Percentiles rank a stretch among this genome's conserved stretches.
Conservation (phyloP, 1,140 invertebrate species). For the Heliconius hewitsoni region DNA sequence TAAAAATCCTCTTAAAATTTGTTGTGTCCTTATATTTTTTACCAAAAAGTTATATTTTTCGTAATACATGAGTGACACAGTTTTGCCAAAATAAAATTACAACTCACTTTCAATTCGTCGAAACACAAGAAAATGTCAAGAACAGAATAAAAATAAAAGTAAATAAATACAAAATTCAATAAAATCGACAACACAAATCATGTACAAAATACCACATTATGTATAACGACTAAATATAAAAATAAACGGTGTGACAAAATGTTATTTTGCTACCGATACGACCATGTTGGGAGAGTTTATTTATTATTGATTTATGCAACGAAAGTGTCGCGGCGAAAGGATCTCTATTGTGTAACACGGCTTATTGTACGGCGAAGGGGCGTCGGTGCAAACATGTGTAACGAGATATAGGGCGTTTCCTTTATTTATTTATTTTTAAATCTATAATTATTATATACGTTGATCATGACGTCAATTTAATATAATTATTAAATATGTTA, state of each 20-base stretch:
- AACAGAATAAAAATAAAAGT: not conserved
- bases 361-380: constrained; percentile 21
- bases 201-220: not conserved
- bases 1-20: too few relatives aligned
- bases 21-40: too few relatives aligned
- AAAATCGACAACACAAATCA: not conserved
- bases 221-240: not conserved
- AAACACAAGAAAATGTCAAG: not conserved
- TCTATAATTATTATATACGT: not conserved
- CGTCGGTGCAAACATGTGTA: constrained; percentile 27
- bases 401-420: constrained; percentile 10
- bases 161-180: not conserved
- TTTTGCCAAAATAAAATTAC: not conserved
- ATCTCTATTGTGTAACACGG: constrained; percentile 18
- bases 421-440: not conserved
- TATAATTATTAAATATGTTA: too few relatives aligned
- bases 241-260: not conserved
- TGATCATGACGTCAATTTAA: not conserved
- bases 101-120: not conserved
- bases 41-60: too few relatives aligned
- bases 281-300: not conserved
- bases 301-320: constrained; percentile 17
- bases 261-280: not conserved
- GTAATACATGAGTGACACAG: not conserved
- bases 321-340: constrained; percentile 20